phyloP scores from a whole-genome alignment of 92 coral and sea anemone species.

The Umimayanthus kanabou region DNA sequence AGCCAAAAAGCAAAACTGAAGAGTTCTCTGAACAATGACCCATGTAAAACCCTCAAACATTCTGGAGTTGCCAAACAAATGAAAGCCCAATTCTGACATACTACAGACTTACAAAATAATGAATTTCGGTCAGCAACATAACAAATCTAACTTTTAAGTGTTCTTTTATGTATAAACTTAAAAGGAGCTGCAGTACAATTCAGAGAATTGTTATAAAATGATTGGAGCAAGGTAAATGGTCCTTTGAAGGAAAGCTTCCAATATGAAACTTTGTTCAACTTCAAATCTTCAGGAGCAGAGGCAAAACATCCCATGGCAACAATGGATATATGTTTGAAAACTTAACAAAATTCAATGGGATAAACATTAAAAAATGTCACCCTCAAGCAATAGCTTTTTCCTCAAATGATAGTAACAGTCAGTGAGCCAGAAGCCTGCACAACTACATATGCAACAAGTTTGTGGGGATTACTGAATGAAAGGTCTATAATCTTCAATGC shows the following conservation, averaged over 20 bases:
- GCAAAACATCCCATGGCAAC: slow-evolving; percentile 28
- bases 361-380: background rate
- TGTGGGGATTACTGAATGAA: no score
- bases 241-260: background rate
- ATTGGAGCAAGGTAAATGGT: background rate
- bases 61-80: slow-evolving; percentile 29
- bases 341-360: background rate
- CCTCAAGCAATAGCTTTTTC: background rate
- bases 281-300: background rate
- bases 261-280: no score
- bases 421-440: background rate
- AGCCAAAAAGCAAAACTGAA: background rate
- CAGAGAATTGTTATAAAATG: background rate
- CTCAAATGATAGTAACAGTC: background rate
- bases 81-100: background rate
- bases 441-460: no score
- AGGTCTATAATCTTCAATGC: no score
- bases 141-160: background rate
- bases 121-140: background rate
- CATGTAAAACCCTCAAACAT: slow-evolving; percentile 10
- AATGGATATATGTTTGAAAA: background rate
- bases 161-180: background rate
- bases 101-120: background rate
- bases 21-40: background rate
- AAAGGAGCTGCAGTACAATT: background rate